Percentiles rank a stretch among this genome's conserved stretches.
Evolutionary conservation across 2,113 vertebrate genomes (phyloP).

Genomic region (Hyla sarda): DNA sequence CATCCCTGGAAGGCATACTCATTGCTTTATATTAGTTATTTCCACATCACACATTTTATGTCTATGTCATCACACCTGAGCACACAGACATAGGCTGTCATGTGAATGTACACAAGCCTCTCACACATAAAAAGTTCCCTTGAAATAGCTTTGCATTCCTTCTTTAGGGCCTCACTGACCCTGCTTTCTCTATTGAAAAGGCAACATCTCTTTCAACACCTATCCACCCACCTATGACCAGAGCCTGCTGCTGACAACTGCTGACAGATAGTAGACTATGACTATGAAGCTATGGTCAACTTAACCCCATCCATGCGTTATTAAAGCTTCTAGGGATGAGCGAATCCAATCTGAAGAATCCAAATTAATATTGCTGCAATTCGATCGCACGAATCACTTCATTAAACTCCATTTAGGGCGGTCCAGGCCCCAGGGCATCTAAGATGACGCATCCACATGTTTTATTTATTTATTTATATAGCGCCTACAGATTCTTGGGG

Average conservation of each 20-base stretch:
- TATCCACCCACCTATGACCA: constrained; percentile 47
- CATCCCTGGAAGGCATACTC: too few relatives aligned
- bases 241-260: constrained; percentile 40
- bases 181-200: constrained; percentile 24
- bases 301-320: constrained; percentile 12
- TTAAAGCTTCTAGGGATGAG: background rate
- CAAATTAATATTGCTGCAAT: too few relatives aligned
- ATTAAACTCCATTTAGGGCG: too few relatives aligned
- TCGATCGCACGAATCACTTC: too few relatives aligned
- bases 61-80: constrained; percentile 27
- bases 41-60: background rate
- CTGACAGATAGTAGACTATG: constrained; percentile 29
- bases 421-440: too few relatives aligned
- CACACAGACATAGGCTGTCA: constrained; percentile 21
- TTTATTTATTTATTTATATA: too few relatives aligned
- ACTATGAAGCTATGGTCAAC: constrained; percentile 19
- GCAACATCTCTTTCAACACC: constrained; percentile 41
- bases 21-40: background rate
- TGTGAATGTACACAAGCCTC: constrained; percentile 10
- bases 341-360: too few relatives aligned
- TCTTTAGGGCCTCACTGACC: background rate
- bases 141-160: constrained; percentile 46
- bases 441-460: too few relatives aligned
- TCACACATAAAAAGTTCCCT: constrained; percentile 31
- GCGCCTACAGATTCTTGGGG: too few relatives aligned